These are phyloP conservation scores for Battus philenor DNA, from an alignment of 1,140 invertebrate genomes.

Conservation along the genomic window DNA sequence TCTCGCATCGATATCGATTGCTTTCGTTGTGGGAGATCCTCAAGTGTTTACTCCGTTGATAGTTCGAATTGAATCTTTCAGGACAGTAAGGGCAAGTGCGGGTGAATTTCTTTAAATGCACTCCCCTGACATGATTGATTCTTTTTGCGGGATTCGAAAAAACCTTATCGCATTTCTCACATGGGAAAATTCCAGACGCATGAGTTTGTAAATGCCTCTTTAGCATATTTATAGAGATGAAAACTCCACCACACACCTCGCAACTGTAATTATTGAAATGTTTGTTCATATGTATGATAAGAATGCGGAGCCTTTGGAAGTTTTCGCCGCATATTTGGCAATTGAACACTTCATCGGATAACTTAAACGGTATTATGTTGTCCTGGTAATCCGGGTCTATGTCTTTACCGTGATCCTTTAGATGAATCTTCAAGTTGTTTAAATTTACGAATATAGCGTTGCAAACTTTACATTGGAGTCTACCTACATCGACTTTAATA, in stretches of 20 bases:
- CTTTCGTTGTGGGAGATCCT: conserved; percentile 45
- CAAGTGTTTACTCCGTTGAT: conserved; percentile 52
- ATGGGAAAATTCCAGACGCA: conserved; percentile 54
- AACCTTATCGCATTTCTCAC: conserved; percentile 51
- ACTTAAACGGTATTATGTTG: conserved; percentile 56
- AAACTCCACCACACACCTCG: conserved; percentile 68
- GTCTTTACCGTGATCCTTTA: conserved; percentile 40
- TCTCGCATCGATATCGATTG: conserved; percentile 43
- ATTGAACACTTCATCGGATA: conserved; percentile 32
- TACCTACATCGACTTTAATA: conserved; percentile 47
- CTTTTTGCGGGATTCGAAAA: conserved; percentile 50
- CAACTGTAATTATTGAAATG: conserved; percentile 64
- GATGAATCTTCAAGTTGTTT: conserved; percentile 39
- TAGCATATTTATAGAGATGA: conserved; percentile 64
- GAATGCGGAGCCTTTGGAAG: conserved; percentile 39
- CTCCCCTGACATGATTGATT: conserved; percentile 36
- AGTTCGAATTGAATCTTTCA: conserved; percentile 57
- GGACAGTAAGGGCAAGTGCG: conserved; percentile 54
- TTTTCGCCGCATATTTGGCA: conserved; percentile 49
- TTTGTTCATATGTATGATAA: conserved; percentile 63
- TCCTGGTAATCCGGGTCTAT: conserved; percentile 41
- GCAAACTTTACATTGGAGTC: conserved; percentile 49
- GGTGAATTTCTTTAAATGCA: conserved; percentile 44
- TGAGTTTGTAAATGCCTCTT: conserved; percentile 63
- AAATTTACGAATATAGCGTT: conserved; percentile 23